Evolutionary conservation across 2,797 vertebrate species (phyloP).

Genomic region (Crocodylus rhombifer): DNA sequence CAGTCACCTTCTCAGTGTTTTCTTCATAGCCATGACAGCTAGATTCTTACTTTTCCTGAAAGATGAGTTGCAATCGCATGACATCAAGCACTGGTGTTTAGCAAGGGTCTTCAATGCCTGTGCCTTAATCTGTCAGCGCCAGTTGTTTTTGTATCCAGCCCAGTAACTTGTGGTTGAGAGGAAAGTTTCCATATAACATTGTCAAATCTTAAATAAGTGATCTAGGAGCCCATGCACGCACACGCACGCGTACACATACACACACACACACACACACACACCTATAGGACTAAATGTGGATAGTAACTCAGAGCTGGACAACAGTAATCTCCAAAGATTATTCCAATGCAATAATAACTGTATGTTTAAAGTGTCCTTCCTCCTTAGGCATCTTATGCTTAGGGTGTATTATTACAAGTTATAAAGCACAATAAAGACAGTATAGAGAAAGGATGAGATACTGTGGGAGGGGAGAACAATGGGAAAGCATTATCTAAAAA

Average conservation of each 20-base stretch:
- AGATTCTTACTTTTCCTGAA: neutral
- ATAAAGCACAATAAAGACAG: neutral
- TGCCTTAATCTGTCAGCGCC: neutral
- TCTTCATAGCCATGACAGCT: neutral
- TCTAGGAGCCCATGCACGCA: too few species aligned
- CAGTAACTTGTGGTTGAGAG: neutral
- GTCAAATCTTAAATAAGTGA: neutral
- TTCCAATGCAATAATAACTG: neutral
- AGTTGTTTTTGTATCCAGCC: neutral
- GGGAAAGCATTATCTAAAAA: neutral
- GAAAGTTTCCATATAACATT: neutral
- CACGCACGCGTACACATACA: too few species aligned
- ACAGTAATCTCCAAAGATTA: neutral
- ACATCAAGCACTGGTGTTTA: neutral
- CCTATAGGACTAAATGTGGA: too few species aligned
- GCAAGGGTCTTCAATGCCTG: neutral
- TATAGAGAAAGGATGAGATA: neutral
- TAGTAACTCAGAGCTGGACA: neutral
- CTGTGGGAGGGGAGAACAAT: neutral
- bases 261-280: too few species aligned
- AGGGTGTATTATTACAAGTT: neutral
- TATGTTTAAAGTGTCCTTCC: fast-evolving
- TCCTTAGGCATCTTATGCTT: neutral
- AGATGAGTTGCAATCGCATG: neutral
- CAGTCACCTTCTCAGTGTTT: neutral